phyloP scores from a whole-genome alignment of 2,797 vertebrate species.

The Cetoscarus ocellatus region DNA sequence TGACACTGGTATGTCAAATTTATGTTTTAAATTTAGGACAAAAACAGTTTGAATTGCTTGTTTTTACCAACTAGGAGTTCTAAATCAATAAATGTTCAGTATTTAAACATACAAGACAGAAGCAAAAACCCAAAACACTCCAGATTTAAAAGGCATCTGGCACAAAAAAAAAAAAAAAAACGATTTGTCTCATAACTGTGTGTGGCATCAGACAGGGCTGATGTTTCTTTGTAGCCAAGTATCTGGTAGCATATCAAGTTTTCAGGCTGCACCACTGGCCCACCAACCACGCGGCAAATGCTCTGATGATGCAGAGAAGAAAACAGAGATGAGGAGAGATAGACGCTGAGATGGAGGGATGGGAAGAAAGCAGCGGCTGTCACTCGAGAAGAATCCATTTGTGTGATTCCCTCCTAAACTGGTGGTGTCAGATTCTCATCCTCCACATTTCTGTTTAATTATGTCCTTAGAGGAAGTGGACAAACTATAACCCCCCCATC shows the following conservation, averaged over 20 bases:
- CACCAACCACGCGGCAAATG: slow-evolving; percentile 49
- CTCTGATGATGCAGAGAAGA: slow-evolving; percentile 63
- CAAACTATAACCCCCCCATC: slow-evolving; percentile 6
- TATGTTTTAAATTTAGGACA: too few relatives aligned
- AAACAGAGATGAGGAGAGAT: slow-evolving; percentile 57
- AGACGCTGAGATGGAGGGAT: slow-evolving; percentile 25
- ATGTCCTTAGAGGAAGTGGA: slow-evolving; percentile 28
- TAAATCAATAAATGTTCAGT: not conserved
- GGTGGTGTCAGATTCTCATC: slow-evolving; percentile 37
- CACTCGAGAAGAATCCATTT: slow-evolving; percentile 43
- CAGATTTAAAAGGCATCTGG: too few relatives aligned
- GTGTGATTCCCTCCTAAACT: slow-evolving; percentile 18
- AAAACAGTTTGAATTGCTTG: not conserved
- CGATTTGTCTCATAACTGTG: slow-evolving; percentile 7
- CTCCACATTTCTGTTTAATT: slow-evolving; percentile 66
- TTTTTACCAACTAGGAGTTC: not conserved
- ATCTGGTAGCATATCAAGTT: slow-evolving; percentile 63
- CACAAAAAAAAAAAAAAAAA: too few relatives aligned
- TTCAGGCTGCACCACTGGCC: slow-evolving; percentile 36
- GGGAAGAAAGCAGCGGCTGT: slow-evolving; percentile 38
- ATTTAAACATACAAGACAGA: not conserved
- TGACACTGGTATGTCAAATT: too few relatives aligned
- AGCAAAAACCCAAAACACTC: not conserved
- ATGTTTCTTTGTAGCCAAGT: slow-evolving; percentile 24
- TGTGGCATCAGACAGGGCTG: slow-evolving; percentile 18